Base-by-base conservation (phyloP, 2,113 vertebrate species). In the Cercopithecus mona region DNA sequence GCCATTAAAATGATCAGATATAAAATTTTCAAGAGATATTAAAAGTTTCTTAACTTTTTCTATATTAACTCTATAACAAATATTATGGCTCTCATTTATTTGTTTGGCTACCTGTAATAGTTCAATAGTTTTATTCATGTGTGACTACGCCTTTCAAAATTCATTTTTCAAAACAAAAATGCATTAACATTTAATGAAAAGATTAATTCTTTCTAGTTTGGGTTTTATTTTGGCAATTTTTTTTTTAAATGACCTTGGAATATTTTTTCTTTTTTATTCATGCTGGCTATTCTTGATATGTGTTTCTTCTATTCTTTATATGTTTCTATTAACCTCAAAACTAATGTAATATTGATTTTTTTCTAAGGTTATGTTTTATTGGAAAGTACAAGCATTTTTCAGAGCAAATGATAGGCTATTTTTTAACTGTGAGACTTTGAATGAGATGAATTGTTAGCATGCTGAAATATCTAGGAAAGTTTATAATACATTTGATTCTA, bases 321-420 rank as follows among this genome's bases (percentile, higher is more conserved):
- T 75, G 61, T 79, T 93, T 82, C 52, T 91, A 43, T 85, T 96
- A 98, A 93, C 35, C 83, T 97, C 88, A 85, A 75, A 87, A 76
- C 13, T 98, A 97, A 97, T 97, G 57, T 91, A 57, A 68, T 98
- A 96, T 88, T 97, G 97, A 97, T 97, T 97, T 97, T 48, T 98
- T 96, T 50, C 50, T 70, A 38, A 75, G 70, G 68, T 97, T 95
- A 23, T 90, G 75, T 96, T 76, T 97, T 97, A 66, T 90, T 97
- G 90, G 76, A 64, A 93, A 80, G 86, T 94, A 57, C 40, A 95
- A 96, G 27, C 48, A 81, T 94, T 97, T 97, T 98, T 98, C 93
- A 93, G 89, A 82, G 91, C 48, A 96, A 90, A 81, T 95, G 75
- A 93, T 82, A 17, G 43, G 92, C 38, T 92, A 59, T 52, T 78